These are phyloP conservation scores for Antedon mediterranea DNA, from an alignment of 53 echinoderm and acorn worm genomes.

Conservation along the genomic window DNA sequence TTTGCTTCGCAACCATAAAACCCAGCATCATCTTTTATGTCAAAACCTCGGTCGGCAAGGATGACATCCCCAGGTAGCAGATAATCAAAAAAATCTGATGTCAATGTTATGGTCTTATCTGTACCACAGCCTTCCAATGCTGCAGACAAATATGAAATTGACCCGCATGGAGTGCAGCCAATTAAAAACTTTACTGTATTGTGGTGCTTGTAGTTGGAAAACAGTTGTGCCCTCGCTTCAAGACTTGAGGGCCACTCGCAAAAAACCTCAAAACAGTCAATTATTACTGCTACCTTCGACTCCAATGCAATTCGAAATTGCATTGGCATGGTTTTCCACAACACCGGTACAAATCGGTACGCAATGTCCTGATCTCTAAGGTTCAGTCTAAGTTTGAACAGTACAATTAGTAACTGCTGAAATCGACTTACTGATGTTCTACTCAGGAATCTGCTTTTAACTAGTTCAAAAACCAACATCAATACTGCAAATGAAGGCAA, in stretches of 20 bases:
- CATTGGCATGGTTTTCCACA: not conserved
- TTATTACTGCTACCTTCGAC: not conserved
- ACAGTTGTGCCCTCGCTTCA: conserved; percentile 16
- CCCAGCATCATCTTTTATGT: too few species aligned
- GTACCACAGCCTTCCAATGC: too few species aligned
- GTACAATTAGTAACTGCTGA: conserved; percentile 6
- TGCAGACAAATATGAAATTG: too few species aligned
- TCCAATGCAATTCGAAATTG: not conserved
- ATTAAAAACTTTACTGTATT: conserved; percentile 22
- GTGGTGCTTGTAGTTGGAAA: not conserved
- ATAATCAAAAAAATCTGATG: too few species aligned
- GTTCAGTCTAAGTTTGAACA: conserved; percentile 6
- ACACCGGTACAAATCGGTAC: conserved; percentile 2
- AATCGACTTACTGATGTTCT: not conserved
- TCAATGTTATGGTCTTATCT: too few species aligned
- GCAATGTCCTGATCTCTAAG: conserved; percentile 1
- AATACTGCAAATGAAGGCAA: conserved; percentile 1
- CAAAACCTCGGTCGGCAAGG: too few species aligned
- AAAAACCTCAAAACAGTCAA: conserved; percentile 8
- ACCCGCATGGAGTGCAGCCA: conserved; percentile 1
- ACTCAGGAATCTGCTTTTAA: not conserved
- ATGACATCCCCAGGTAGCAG: too few species aligned
- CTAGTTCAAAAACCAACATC: not conserved
- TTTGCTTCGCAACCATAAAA: too few species aligned
- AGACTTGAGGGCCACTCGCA: not conserved